Base-by-base conservation (phyloP, 1,140 invertebrate species). In the Centruroides vittatus region DNA sequence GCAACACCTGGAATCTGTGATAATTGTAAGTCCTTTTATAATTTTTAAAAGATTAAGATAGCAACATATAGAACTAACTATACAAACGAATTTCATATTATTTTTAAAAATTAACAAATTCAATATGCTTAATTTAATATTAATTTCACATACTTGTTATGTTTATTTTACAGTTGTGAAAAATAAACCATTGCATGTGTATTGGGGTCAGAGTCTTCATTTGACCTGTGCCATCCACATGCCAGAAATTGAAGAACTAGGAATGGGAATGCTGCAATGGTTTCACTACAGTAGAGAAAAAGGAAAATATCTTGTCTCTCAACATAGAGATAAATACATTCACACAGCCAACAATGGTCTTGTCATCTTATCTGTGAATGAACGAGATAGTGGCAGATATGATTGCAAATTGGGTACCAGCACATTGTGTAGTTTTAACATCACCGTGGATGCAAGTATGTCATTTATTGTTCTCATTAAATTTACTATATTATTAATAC, bases 151-250 rank as follows among this genome's bases (percentile, higher is more conserved):
- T n/a, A n/a, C n/a, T n/a, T n/a, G n/a, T 12, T 36, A 36, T 35
- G 13, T 55, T 13, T 35, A 46, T 52, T 58, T 12, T 13, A 13
- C 35, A 63, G 62, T 55, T 55, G 64, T 87, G 3, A 86, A 90
- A 67, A 89, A 92, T 75, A 89, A 87, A 71, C 81, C 92, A 65
- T 80, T 89, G 0, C 64, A 68, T 58, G 89, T 91, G 5, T 93
- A 89, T 6, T 93, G 89, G 84, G 91, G 91, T 3, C 89, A 93
- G 74, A 92, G 88, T 68, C 81, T 95, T 35, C 90, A 94, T 74
- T 77, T 94, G n/a, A 86, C 89, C 46, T 94, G 90, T 74, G 90
- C 91, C 70, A 82, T 93, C 12, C 91, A 91, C 71, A 88, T 91
- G 80, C 89, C 89, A 12, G 67, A 68, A 41, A 60, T 67, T 1